phyloP scores from a whole-genome alignment of 2,113 vertebrate species.

The Rhodinocichla rosea region DNA sequence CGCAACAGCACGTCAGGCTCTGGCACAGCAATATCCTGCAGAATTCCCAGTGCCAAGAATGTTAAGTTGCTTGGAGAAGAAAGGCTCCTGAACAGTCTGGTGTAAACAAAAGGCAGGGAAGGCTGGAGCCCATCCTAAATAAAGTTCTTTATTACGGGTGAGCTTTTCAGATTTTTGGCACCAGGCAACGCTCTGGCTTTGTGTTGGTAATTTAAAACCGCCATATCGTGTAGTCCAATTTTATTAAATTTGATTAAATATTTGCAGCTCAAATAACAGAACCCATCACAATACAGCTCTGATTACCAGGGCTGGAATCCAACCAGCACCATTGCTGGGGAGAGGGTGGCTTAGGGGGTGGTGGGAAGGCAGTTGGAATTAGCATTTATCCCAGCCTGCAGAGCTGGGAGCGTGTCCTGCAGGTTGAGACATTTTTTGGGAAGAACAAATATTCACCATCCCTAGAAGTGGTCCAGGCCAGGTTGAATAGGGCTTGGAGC shows the following conservation, averaged over 20 bases:
- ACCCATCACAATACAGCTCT: neutral
- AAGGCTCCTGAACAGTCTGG: conserved; percentile 31
- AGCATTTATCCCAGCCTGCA: neutral
- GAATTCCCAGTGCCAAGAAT: conserved; percentile 48
- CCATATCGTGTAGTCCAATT: neutral
- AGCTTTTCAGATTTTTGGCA: conserved; percentile 53
- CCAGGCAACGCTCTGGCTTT: neutral
- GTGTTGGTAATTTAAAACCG: conserved; percentile 24
- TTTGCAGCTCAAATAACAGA: conserved; percentile 16
- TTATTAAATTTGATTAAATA: conserved; percentile 47
- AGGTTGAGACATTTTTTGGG: neutral
- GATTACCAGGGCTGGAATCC: conserved; percentile 1
- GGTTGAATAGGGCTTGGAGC: neutral
- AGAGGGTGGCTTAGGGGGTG: neutral
- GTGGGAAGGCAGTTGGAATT: neutral
- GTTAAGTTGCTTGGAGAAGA: conserved; percentile 57
- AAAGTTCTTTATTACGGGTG: conserved; percentile 39
- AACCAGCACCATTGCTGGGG: neutral
- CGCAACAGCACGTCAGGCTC: neutral
- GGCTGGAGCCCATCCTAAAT: conserved; percentile 58
- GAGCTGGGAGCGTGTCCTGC: neutral
- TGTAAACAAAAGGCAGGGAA: conserved; percentile 59
- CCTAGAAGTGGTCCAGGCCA: neutral
- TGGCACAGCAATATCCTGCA: conserved; percentile 26
- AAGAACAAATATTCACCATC: neutral